A percentile compares a stretch with the other conserved stretches of the same genome.
Conservation (phyloP, 2,888 invertebrate species). For the Megalurothrips usitatus region DNA sequence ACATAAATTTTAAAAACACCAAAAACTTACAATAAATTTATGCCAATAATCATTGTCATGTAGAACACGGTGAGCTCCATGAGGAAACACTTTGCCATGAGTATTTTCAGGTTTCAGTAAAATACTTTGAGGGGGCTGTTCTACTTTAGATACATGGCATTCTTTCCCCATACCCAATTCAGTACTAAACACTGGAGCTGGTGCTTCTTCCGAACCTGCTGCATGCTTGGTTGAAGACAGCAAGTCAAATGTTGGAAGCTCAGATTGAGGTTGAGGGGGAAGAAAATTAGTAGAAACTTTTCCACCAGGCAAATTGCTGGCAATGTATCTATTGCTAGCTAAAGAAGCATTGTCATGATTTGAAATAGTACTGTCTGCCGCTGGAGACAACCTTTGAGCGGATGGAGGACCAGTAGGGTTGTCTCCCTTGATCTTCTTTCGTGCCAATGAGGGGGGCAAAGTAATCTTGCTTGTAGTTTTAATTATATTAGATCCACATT, state of each 20-base stretch:
- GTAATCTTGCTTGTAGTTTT: neutral
- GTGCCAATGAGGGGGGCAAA: neutral
- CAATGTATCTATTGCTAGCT: neutral
- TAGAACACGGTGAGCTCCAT: neutral
- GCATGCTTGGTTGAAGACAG: neutral
- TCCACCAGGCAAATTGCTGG: neutral
- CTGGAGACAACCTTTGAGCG: too few species aligned
- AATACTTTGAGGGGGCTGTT: neutral
- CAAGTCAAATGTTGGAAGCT: neutral
- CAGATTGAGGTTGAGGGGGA: neutral
- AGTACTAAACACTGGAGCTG: neutral
- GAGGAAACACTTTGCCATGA: neutral
- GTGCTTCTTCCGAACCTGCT: neutral
- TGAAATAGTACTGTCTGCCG: neutral
- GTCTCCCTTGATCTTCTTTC: neutral
- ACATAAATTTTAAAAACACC: neutral
- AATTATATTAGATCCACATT: neutral
- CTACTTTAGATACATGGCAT: neutral
- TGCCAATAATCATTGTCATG: slow-evolving; percentile 9
- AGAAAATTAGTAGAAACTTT: neutral
- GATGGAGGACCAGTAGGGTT: neutral
- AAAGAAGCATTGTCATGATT: neutral
- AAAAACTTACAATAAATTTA: neutral
- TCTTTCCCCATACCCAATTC: slow-evolving; percentile 5
- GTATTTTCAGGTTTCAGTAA: neutral